These are phyloP conservation scores for Hippocampus guttulatus DNA, from an alignment of 2,113 vertebrate genomes.

Conservation along the genomic window DNA sequence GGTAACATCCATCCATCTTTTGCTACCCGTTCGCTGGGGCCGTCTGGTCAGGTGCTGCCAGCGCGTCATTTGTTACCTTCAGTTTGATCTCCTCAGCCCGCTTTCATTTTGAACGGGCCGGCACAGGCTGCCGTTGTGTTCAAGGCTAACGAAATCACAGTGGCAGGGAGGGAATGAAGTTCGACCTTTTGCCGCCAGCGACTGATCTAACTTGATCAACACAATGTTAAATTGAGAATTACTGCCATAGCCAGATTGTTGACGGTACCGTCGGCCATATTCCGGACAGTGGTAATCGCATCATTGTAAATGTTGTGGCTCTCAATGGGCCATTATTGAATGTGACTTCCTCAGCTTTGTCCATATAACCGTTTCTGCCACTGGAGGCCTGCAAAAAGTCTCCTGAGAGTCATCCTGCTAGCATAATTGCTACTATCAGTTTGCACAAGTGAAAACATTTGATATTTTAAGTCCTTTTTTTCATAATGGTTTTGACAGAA, in stretches of 20 bases:
- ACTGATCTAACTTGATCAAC: slow-evolving; percentile 50
- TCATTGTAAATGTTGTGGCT: slow-evolving; percentile 42
- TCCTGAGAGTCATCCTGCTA: slow-evolving; percentile 30
- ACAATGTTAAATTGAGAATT: slow-evolving; percentile 45
- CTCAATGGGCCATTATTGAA: slow-evolving; percentile 55
- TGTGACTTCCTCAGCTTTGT: slow-evolving; percentile 55
- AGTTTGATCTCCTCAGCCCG: slow-evolving; percentile 13
- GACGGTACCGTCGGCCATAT: slow-evolving; percentile 37
- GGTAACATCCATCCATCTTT: slow-evolving; percentile 46
- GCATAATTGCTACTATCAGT: slow-evolving; percentile 39
- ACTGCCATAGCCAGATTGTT: slow-evolving; percentile 39
- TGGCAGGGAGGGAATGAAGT: slow-evolving; percentile 24
- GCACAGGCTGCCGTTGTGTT: slow-evolving; percentile 24
- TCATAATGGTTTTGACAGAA: too few species aligned
- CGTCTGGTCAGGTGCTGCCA: slow-evolving; percentile 32
- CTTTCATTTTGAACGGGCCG: slow-evolving; percentile 19
- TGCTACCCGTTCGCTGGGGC: slow-evolving; percentile 31
- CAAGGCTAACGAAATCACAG: slow-evolving; percentile 38
- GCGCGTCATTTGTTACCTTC: slow-evolving; percentile 46
- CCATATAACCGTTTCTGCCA: slow-evolving; percentile 44
- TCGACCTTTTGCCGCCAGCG: slow-evolving; percentile 38
- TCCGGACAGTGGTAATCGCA: slow-evolving; percentile 49
- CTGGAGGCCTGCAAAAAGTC: slow-evolving; percentile 27
- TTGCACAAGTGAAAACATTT: slow-evolving; percentile 48
- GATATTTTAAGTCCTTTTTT: slow-evolving; percentile 33